Evolutionary conservation across 2,888 invertebrate genomes (phyloP), one percentile per base, ranked within the genome.

Genomic region (Ophonus ardosiacus): DNA sequence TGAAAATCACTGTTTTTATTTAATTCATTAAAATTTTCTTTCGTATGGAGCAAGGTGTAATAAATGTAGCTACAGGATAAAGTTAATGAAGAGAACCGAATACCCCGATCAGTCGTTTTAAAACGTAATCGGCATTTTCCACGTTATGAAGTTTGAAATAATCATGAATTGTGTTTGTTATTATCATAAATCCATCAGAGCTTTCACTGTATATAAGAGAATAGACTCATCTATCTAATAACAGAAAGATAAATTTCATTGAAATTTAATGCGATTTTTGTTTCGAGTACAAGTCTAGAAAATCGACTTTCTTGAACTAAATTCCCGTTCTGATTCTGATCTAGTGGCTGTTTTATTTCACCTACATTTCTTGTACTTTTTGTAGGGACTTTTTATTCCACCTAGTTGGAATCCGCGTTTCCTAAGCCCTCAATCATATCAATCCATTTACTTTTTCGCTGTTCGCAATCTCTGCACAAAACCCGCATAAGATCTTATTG

Each of bases 401-500:
- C 68, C 31, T 68, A 68, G 68, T 68, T 68, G 68, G 68, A 68
- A 31, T 68, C 68, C 68, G 10, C 68, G 68, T 68, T 68, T 38
- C 68, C n/a, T 68, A 68, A 68, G 68, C 68, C 68, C 68, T 68
- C 68, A 68, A 68, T 68, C 68, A 68, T 68, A 68, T 68, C 38
- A 68, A 68, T 68, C 68, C 68, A 68, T 68, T 68, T 68, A 68
- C 68, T 68, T 68, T 68, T 68, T 68, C 24, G 68, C 15, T 31
- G 38, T 68, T 24, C 38, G 15, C 68, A 38, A 68, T 68, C 68
- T 38, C 38, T 38, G 38, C 68, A 38, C 63, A 63, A 63, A 63
- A 63, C 63, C 63, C 31, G 24, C 63, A 63, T 63, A 21, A 21
- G 21, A 63, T 63, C 21, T 63, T 63, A 63, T 63, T 63, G 21